A percentile compares a stretch with the other conserved stretches of the same genome.
phyloP scores from a whole-genome alignment of 2,888 invertebrate genomes.

The Macaria notata region DNA sequence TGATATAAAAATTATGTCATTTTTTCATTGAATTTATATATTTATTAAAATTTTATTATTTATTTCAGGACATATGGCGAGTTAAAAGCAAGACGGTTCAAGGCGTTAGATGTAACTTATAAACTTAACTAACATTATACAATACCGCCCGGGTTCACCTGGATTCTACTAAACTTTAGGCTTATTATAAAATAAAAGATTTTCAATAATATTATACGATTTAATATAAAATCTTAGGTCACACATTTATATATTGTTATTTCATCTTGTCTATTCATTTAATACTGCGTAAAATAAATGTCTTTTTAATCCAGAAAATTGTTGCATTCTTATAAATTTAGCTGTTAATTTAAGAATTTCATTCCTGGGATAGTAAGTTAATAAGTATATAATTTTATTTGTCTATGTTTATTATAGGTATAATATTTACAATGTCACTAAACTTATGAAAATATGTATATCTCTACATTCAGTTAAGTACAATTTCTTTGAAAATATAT shows the following conservation, averaged over 20 bases:
- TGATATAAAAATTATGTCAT: too few species aligned
- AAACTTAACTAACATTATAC: slow-evolving; percentile 4
- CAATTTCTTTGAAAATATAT: not conserved
- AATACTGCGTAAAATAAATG: slow-evolving; percentile 3
- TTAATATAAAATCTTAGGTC: slow-evolving; percentile 45
- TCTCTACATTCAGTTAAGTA: not conserved
- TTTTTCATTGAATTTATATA: too few species aligned
- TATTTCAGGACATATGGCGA: slow-evolving; percentile 50
- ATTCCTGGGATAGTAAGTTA: too few species aligned
- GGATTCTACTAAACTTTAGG: too few species aligned
- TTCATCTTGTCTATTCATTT: not conserved
- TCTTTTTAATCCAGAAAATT: too few species aligned
- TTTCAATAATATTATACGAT: slow-evolving; percentile 5
- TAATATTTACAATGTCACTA: slow-evolving; percentile 4
- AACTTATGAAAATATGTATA: not conserved
- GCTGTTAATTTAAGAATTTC: too few species aligned
- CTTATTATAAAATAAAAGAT: slow-evolving; percentile 5
- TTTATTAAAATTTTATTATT: not conserved
- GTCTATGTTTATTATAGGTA: too few species aligned
- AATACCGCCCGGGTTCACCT: not conserved
- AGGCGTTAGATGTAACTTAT: slow-evolving; percentile 42
- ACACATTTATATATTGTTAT: slow-evolving; percentile 1
- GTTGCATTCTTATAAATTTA: too few species aligned
- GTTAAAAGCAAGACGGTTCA: slow-evolving; percentile 51
- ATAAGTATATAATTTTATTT: too few species aligned